phyloP scores from a whole-genome alignment of 2,113 vertebrate genomes.

The Motacilla alba region DNA sequence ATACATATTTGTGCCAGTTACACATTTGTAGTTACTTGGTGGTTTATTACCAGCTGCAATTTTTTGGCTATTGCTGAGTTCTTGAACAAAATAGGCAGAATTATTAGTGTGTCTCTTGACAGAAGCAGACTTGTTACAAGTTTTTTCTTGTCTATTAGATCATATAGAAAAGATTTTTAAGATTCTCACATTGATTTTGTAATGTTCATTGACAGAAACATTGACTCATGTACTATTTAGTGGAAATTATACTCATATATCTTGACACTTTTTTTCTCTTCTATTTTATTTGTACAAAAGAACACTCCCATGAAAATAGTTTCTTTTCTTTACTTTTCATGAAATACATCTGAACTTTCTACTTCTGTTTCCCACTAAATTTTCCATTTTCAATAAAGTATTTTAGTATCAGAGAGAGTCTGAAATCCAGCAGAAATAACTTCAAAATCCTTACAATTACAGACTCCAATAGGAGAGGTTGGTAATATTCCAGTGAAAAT shows the following conservation, averaged over 20 bases:
- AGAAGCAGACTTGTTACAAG: background rate
- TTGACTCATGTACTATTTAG: background rate
- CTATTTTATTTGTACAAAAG: background rate
- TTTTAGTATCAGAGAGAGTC: background rate
- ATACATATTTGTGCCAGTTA: background rate
- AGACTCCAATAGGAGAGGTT: background rate
- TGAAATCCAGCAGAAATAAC: background rate
- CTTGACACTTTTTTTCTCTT: background rate
- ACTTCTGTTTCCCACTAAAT: background rate
- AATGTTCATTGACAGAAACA: background rate
- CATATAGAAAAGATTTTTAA: background rate
- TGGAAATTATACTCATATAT: background rate
- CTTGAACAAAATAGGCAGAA: background rate
- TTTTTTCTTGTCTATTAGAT: background rate
- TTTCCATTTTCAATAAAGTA: background rate
- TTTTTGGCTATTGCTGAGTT: background rate
- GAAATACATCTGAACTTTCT: background rate
- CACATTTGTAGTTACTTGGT: background rate
- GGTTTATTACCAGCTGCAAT: background rate
- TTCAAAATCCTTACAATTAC: background rate
- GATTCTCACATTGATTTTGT: background rate
- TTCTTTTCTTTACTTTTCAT: background rate
- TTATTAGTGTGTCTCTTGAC: background rate
- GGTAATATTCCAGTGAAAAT: slow-evolving; percentile 36
- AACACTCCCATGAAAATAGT: background rate